These are phyloP conservation scores for Scolopax mira DNA, from an alignment of 2,113 vertebrate species.

Conservation along the genomic window DNA sequence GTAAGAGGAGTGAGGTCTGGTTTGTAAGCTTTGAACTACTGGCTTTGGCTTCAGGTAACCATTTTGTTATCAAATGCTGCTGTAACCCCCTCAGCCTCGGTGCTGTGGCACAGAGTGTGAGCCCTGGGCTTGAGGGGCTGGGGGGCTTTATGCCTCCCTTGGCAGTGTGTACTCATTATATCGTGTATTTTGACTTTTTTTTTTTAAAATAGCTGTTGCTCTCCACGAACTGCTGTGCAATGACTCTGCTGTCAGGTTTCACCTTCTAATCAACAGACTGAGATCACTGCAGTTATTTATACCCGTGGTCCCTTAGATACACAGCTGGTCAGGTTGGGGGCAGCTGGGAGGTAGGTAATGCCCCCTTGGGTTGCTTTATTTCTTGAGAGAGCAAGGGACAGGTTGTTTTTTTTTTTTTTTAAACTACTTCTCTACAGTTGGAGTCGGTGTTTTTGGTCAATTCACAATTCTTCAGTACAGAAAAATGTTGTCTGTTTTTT, in stretches of 20 bases:
- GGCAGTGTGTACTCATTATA: accelerated
- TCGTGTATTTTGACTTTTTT: background rate
- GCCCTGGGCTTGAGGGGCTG: too few species aligned
- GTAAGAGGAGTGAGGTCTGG: background rate
- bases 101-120: accelerated
- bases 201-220: background rate
- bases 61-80: background rate
- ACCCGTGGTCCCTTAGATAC: accelerated
- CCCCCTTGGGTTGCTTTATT: background rate
- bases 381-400: background rate
- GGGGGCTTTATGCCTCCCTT: background rate
- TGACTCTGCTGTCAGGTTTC: background rate
- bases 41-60: background rate
- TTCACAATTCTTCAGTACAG: background rate
- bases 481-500: background rate
- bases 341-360: background rate
- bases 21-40: background rate
- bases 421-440: background rate
- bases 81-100: background rate
- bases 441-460: background rate
- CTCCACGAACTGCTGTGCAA: background rate
- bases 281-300: background rate
- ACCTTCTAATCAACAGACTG: background rate
- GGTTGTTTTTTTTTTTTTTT: background rate
- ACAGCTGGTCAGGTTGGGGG: background rate